A percentile compares a stretch with the other conserved stretches of the same genome.
Conservation (phyloP, 2,888 invertebrate genomes). For the Orgyia antiqua region DNA sequence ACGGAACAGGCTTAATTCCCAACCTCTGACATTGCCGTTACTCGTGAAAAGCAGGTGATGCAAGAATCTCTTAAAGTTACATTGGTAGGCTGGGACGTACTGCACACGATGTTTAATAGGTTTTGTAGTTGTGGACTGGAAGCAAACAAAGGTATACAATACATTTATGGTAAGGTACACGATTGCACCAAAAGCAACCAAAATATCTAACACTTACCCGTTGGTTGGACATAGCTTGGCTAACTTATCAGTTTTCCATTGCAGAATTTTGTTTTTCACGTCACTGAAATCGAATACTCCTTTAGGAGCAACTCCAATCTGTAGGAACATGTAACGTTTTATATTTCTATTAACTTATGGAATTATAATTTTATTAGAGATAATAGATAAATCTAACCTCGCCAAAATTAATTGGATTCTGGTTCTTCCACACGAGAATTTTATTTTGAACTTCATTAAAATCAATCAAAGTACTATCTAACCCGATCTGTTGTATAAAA, state of each 20-base stretch:
- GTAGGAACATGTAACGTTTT: constrained; percentile 10
- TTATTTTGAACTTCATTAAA: constrained; percentile 59
- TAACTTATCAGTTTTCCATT: constrained; percentile 71
- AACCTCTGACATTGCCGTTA: constrained; percentile 72
- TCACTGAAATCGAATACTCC: constrained; percentile 66
- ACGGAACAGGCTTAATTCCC: too few species aligned
- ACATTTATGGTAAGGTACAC: too few species aligned
- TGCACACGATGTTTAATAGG: constrained; percentile 80
- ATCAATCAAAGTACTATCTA: constrained; percentile 54
- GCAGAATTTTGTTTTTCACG: constrained; percentile 68
- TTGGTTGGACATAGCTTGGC: constrained; percentile 61
- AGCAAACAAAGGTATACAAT: constrained; percentile 1
- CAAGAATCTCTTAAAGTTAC: constrained; percentile 78
- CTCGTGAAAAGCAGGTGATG: constrained; percentile 80
- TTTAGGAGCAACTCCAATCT: constrained; percentile 57
- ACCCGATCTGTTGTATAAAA: constrained; percentile 52
- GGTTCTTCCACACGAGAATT: constrained; percentile 63
- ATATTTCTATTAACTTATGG: background rate
- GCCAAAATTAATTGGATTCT: constrained; percentile 54
- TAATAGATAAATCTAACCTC: constrained; percentile 47
- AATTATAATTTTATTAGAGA: too few species aligned
- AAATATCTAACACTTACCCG: constrained; percentile 54
- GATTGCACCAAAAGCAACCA: too few species aligned
- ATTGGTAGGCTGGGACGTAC: constrained; percentile 80
- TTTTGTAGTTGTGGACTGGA: constrained; percentile 63